Conservation (phyloP, 2,113 vertebrate genomes). For the Hippolais icterina region DNA sequence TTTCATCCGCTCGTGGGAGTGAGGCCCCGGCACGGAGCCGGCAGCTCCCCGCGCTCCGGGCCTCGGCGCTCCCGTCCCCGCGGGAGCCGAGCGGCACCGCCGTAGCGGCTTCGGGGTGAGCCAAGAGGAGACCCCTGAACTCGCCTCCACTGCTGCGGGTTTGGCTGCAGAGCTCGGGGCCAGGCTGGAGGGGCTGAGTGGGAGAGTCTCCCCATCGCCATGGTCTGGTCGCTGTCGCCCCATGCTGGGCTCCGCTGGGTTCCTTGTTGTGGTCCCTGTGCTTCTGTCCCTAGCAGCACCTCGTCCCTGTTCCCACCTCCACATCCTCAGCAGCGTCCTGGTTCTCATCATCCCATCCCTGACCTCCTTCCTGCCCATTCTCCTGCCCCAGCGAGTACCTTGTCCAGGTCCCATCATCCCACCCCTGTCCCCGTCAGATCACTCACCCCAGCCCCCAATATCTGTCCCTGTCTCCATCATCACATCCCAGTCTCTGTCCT, state of each 20-base stretch:
- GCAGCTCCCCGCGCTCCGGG: constrained; percentile 44
- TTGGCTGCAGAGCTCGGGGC: not conserved
- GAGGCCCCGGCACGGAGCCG: constrained; percentile 25
- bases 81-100: not conserved
- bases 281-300: not conserved
- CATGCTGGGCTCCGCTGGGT: rapidly evolving
- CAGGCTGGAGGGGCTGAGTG: not conserved
- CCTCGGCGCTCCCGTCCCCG: not conserved
- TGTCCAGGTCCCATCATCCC: not conserved
- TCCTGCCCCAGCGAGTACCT: not conserved
- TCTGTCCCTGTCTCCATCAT: no score
- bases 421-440: not conserved
- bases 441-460: no score
- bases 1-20: constrained; percentile 68
- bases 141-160: rapidly evolving
- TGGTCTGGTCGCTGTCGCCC: no score
- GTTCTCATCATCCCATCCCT: not conserved
- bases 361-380: no score
- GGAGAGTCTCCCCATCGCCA: rapidly evolving
- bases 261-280: not conserved
- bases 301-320: not conserved
- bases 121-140: rapidly evolving
- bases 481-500: not conserved
- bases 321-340: not conserved
- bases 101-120: rapidly evolving